Evolutionary conservation across 1,140 invertebrate species (phyloP), one percentile per base, ranked within the genome.

Genomic region (Colletes gigas): DNA sequence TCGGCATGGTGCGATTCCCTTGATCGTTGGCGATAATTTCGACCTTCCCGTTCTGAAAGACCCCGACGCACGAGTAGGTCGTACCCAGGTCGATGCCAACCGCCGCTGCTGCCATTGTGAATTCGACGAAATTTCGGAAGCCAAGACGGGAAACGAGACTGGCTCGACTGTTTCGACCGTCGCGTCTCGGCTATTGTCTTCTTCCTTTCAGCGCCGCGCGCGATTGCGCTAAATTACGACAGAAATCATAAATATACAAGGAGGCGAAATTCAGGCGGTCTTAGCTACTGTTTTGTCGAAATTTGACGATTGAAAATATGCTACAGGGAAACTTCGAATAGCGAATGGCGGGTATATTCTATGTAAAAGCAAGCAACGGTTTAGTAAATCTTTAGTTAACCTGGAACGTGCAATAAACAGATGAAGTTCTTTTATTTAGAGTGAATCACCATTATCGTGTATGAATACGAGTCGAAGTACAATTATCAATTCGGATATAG

Each of bases 1-100:
- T 98, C 69, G 98, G 98, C 74, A 98, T 99, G 39, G 98, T 99
- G 89, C 98, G 95, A 94, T 99, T 99, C 90, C 98, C 98, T 93
- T 99, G 98, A 93, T 99, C 98, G 92, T 99, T 99, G 85, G 98
- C 98, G 93, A 99, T 98, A 90, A 99, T 99, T 95, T 99, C 98
- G 67, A 99, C 98, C 94, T 98, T 99, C 89, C 98, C 97, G 93
- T 97, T 96, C 92, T 98, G 97, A 94, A 97, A 98, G 84, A 98
- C 97, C 88, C 97, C 97, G 85, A 98, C 97, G 89, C 97, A 98
- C 60, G 97, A 98, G 92, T 98, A 98, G 75, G 97, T 98, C 59
- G 97, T 98, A 72, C 97, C 97, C 91, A 97, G 94, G 95, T 98
- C 97, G 94, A 98, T 97, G 95, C 97, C 97, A 90, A 98, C 96